Conservation (phyloP, 2,113 vertebrate species). For the Apteryx mantelli region DNA sequence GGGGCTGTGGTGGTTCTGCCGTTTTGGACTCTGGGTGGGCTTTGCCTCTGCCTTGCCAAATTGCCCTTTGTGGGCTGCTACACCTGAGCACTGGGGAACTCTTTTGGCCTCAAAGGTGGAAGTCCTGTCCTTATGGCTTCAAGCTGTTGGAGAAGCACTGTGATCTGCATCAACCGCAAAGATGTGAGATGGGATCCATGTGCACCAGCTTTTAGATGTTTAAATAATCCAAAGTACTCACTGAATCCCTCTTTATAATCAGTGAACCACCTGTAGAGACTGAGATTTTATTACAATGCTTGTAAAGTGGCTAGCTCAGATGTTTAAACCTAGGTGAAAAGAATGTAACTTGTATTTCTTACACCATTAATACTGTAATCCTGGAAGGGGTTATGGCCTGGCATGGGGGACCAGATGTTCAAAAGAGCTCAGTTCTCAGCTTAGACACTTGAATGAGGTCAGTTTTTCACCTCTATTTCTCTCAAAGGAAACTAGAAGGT, state of each 20-base stretch:
- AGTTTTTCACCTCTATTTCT: neutral
- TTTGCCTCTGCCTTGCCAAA: neutral
- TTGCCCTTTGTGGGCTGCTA: neutral
- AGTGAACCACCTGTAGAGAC: neutral
- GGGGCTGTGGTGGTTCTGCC: neutral
- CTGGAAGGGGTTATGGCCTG: neutral
- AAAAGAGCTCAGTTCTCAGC: neutral
- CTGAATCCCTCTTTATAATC: neutral
- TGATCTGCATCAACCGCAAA: neutral
- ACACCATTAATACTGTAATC: neutral
- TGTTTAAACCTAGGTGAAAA: neutral
- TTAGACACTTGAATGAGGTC: neutral
- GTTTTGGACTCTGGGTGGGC: neutral
- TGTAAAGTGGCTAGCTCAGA: neutral
- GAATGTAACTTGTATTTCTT: neutral
- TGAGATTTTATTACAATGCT: neutral
- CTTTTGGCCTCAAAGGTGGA: neutral
- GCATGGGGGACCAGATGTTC: neutral
- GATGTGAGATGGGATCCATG: neutral
- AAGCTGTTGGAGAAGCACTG: neutral
- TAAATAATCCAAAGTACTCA: neutral
- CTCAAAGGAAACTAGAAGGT: neutral
- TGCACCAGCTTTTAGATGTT: neutral
- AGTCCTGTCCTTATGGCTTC: neutral
- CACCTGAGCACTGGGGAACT: neutral